Conservation (phyloP, 1,140 invertebrate genomes). For the Adelges cooleyi region DNA sequence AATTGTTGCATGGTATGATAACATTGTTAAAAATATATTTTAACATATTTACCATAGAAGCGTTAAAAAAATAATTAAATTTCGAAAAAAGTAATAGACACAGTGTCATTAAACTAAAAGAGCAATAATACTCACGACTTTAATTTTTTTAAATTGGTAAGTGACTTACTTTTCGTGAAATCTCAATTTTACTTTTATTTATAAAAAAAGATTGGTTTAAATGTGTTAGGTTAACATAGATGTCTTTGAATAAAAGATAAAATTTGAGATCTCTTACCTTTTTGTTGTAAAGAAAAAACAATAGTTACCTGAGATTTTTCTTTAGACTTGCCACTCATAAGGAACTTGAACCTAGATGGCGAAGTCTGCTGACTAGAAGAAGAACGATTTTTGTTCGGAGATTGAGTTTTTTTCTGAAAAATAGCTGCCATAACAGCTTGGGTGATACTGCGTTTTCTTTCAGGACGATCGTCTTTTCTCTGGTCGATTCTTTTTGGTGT, state of each 20-base stretch:
- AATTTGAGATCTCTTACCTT: background rate
- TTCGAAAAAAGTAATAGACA: too few species aligned
- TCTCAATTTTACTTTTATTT: too few species aligned
- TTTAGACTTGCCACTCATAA: conserved; percentile 11
- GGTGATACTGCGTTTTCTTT: conserved; percentile 21
- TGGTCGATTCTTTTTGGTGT: conserved; percentile 1
- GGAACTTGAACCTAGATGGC: conserved; percentile 11
- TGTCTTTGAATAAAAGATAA: background rate
- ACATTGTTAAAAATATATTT: too few species aligned
- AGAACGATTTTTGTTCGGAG: conserved; percentile 9
- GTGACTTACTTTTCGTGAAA: too few species aligned
- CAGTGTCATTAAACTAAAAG: too few species aligned
- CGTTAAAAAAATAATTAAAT: too few species aligned
- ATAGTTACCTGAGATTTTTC: conserved; percentile 21
- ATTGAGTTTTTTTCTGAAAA: conserved; percentile 16
- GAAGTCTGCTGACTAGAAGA: conserved; percentile 21
- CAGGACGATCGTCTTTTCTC: conserved; percentile 1
- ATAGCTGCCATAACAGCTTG: conserved; percentile 20
- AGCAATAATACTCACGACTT: too few species aligned
- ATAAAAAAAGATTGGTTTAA: too few species aligned
- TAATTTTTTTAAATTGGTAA: too few species aligned
- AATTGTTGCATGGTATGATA: too few species aligned
- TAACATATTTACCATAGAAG: too few species aligned
- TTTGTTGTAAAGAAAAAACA: background rate
- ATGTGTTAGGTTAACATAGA: background rate